phyloP scores from a whole-genome alignment of 2,888 invertebrate species.

The Cerastoderma edule region DNA sequence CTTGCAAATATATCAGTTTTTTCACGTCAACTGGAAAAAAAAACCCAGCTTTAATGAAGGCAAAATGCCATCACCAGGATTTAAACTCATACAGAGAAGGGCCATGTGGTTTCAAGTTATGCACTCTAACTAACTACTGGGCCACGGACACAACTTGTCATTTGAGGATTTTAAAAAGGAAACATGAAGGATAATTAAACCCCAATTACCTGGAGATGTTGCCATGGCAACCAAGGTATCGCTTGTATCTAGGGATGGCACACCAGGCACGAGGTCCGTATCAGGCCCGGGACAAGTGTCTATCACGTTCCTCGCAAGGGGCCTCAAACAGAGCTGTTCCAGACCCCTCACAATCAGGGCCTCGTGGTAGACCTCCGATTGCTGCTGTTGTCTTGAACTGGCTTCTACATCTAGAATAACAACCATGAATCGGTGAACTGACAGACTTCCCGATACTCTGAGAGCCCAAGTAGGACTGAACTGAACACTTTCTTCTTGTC shows the following conservation, averaged over 20 bases:
- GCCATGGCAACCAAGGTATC: conserved; percentile 55
- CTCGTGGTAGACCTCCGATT: background rate
- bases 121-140: no score
- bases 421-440: background rate
- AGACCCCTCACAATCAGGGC: conserved; percentile 21
- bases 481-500: no score
- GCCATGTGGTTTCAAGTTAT: no score
- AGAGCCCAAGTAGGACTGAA: no score
- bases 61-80: no score
- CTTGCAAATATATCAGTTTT: no score
- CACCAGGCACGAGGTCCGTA: conserved; percentile 1
- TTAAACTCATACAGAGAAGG: no score
- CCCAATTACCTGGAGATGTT: conserved; percentile 46
- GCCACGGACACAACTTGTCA: no score
- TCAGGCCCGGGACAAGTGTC: conserved; percentile 33
- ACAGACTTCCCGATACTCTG: no score
- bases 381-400: background rate
- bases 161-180: background rate
- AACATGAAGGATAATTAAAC: background rate
- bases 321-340: conserved; percentile 25
- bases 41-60: no score
- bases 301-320: background rate
- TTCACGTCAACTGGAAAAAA: no score
- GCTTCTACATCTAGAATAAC: background rate
- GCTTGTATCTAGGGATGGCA: conserved; percentile 16